Conservation (phyloP, 2,113 vertebrate genomes). For the Oncorhynchus clarkii region DNA sequence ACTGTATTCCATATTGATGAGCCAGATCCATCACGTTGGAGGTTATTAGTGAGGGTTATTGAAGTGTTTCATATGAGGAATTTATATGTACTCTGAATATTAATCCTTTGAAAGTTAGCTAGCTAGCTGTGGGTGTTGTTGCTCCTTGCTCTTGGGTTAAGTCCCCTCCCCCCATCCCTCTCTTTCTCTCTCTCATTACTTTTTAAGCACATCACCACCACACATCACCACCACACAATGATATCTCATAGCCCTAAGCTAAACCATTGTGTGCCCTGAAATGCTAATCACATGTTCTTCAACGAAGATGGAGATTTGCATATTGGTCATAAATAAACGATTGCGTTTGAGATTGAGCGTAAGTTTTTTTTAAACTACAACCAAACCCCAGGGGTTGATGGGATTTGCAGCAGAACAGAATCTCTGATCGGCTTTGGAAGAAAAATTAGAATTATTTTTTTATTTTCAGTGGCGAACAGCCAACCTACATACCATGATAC, state of each 20-base stretch:
- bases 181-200: slow-evolving; percentile 6
- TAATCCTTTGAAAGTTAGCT: slow-evolving; percentile 13
- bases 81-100: not conserved
- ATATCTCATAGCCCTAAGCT: slow-evolving; percentile 15
- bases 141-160: slow-evolving; percentile 2
- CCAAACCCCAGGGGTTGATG: not conserved
- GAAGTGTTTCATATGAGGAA: slow-evolving; percentile 5
- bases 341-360: slow-evolving; percentile 10
- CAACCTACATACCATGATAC: too few species aligned
- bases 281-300: slow-evolving; percentile 21
- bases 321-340: slow-evolving; percentile 36
- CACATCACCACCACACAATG: not conserved
- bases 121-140: slow-evolving; percentile 1
- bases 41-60: not conserved
- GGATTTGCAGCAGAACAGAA: not conserved
- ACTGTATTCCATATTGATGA: slow-evolving; percentile 1
- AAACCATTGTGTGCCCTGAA: not conserved
- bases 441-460: not conserved
- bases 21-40: too few species aligned
- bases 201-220: slow-evolving; percentile 10
- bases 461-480: too few species aligned
- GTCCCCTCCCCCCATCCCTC: not conserved
- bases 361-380: slow-evolving; percentile 9
- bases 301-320: slow-evolving; percentile 10
- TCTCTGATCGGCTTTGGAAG: not conserved